Evolutionary conservation across 2,888 invertebrate species (phyloP).

Genomic region (Idaea straminata): DNA sequence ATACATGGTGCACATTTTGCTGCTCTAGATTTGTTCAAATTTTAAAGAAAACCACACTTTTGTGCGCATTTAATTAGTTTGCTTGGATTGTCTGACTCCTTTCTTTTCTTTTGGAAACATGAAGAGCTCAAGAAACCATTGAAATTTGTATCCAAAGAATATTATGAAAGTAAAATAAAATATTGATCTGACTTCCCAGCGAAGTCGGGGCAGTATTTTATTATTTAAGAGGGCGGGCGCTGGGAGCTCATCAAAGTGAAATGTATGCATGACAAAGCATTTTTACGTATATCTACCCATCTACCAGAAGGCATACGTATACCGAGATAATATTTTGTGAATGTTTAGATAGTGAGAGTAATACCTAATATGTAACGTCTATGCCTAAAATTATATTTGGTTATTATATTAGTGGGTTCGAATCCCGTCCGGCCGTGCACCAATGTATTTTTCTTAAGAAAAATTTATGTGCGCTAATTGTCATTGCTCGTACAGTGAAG

Average conservation of each 20-base stretch:
- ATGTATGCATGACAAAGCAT: conserved; percentile 28
- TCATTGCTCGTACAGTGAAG: too few species aligned
- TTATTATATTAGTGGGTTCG: too few species aligned
- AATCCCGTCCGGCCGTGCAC: too few species aligned
- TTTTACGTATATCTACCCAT: conserved; percentile 14
- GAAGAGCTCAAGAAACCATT: background rate
- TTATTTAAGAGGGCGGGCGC: conserved; percentile 24
- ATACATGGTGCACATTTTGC: too few species aligned
- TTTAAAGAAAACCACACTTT: too few species aligned
- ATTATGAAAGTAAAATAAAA: conserved; percentile 28
- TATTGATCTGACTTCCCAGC: conserved; percentile 26
- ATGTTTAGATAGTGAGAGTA: background rate
- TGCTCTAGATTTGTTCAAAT: too few species aligned
- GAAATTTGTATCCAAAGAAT: background rate
- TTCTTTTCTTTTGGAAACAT: background rate
- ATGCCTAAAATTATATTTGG: conserved; percentile 5
- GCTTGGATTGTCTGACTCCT: background rate
- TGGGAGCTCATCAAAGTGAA: conserved; percentile 25
- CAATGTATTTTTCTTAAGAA: too few species aligned
- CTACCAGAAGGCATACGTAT: background rate
- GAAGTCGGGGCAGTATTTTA: conserved; percentile 22
- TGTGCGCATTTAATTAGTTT: too few species aligned
- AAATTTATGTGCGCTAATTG: too few species aligned
- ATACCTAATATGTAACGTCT: background rate
- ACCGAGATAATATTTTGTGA: background rate